Conservation (phyloP, 2,888 invertebrate species). For the Pomacea canaliculata region DNA sequence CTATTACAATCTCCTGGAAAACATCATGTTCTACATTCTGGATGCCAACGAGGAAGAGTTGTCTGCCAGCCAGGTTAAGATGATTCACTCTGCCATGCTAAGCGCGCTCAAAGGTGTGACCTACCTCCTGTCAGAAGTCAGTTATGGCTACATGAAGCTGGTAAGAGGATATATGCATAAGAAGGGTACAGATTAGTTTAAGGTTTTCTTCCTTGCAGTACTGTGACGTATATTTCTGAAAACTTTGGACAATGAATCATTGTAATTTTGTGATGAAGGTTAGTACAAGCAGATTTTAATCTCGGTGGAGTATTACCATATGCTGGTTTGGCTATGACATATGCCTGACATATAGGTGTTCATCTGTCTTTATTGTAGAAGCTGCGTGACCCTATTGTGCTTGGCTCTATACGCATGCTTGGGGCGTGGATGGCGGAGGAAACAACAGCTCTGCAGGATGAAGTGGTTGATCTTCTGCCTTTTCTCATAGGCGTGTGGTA, state of each 20-base stretch:
- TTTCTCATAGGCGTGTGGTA: slow-evolving; percentile 49
- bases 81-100: slow-evolving; percentile 84
- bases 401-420: slow-evolving; percentile 48
- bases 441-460: slow-evolving; percentile 46
- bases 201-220: too few species aligned
- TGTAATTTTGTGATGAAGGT: too few species aligned
- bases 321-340: too few species aligned
- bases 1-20: slow-evolving; percentile 65
- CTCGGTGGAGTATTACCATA: too few species aligned
- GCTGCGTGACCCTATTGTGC: slow-evolving; percentile 31
- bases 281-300: too few species aligned
- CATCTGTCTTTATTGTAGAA: not conserved
- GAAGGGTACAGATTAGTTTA: not conserved
- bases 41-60: slow-evolving; percentile 48
- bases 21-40: slow-evolving; percentile 62
- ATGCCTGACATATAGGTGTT: too few species aligned
- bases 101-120: slow-evolving; percentile 60
- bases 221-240: too few species aligned
- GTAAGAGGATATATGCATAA: not conserved
- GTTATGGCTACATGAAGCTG: not conserved
- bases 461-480: slow-evolving; percentile 48
- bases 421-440: slow-evolving; percentile 57
- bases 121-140: slow-evolving; percentile 40
- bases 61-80: slow-evolving; percentile 80
- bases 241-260: too few species aligned